Evolutionary conservation across 2,797 vertebrate genomes (phyloP).

Genomic region (Pogoniulus pusillus): DNA sequence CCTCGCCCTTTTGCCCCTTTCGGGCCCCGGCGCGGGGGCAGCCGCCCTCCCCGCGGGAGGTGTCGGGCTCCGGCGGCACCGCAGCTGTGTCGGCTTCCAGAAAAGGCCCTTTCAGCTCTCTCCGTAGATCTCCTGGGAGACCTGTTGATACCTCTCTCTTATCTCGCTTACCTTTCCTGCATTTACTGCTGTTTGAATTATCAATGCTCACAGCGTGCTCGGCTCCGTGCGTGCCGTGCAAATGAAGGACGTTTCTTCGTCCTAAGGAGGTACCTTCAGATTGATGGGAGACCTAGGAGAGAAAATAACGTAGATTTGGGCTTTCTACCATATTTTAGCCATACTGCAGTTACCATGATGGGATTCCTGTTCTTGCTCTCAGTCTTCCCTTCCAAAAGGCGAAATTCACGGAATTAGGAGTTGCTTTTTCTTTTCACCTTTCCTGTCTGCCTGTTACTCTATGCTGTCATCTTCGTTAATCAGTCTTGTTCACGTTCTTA

Average conservation of each 20-base stretch:
- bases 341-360: not conserved
- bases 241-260: not conserved
- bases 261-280: not conserved
- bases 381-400: not conserved
- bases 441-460: not conserved
- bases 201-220: not conserved
- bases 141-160: conserved; percentile 25
- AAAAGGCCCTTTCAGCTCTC: not conserved
- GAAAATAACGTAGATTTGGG: rapidly evolving
- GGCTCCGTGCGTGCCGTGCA: not conserved
- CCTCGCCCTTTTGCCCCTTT: not conserved
- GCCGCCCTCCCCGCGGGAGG: not conserved
- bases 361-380: not conserved
- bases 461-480: not conserved
- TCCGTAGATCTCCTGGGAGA: not conserved
- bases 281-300: not conserved
- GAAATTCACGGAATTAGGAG: not conserved
- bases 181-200: not conserved
- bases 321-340: not conserved
- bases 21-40: not conserved
- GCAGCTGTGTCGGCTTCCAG: not conserved
- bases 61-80: not conserved
- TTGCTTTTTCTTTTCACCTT: not conserved
- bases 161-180: not conserved
- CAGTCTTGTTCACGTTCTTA: rapidly evolving